Conservation (phyloP, 2,888 invertebrate genomes). For the Eutolmus rufibarbis region DNA sequence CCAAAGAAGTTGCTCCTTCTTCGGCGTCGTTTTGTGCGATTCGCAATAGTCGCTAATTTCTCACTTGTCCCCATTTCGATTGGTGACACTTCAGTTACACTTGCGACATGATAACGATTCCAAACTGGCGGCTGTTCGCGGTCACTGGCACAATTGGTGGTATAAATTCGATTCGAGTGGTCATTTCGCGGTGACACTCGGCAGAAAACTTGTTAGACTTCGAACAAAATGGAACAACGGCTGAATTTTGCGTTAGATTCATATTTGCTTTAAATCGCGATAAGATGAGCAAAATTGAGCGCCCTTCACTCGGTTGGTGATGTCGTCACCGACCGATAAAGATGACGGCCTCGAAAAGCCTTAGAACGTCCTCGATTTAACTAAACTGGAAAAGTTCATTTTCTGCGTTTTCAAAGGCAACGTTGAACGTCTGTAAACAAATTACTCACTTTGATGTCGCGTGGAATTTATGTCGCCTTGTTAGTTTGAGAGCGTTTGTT, state of each 20-base stretch:
- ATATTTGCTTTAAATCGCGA: conserved; percentile 14
- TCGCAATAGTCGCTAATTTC: conserved; percentile 6
- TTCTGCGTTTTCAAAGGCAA: background rate
- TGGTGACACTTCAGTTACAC: background rate
- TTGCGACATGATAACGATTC: background rate
- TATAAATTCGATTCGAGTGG: background rate
- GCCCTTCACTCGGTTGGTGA: background rate
- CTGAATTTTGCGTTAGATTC: background rate
- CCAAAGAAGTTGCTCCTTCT: conserved; percentile 50
- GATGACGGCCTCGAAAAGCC: background rate
- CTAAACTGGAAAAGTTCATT: background rate
- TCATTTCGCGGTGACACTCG: background rate
- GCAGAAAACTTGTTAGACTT: background rate
- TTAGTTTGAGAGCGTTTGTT: conserved; percentile 25
- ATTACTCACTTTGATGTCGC: conserved; percentile 7
- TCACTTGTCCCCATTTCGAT: conserved; percentile 10
- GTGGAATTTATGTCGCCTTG: conserved; percentile 26
- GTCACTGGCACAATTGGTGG: background rate
- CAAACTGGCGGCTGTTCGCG: background rate
- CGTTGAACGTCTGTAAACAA: conserved; percentile 10
- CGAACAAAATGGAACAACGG: background rate
- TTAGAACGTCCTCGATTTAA: conserved; percentile 9
- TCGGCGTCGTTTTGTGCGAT: conserved; percentile 46
- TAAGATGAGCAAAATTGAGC: conserved; percentile 1
- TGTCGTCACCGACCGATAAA: conserved; percentile 29